Evolutionary conservation across 2,888 invertebrate genomes (phyloP), one percentile per base, ranked within the genome.

Genomic region (Pyrrhosoma nymphula): DNA sequence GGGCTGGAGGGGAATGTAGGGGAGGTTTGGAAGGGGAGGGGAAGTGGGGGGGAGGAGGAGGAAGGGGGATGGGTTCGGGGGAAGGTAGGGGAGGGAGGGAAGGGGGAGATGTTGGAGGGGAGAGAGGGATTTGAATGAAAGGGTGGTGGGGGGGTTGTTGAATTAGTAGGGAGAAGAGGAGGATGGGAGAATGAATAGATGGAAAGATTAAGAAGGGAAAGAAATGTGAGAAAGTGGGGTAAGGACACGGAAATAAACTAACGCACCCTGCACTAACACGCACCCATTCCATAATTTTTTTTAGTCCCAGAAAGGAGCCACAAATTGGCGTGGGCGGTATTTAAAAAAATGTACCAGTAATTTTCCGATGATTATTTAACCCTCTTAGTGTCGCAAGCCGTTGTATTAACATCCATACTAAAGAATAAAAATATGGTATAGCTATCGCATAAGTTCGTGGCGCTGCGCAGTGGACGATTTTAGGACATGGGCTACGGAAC

Each of bases 21-120:
- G 63, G 63, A 47, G 55, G 91, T 20, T 30, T 30, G 88, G 95
- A 56, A 93, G 90, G 95, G 91, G 69, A 35, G 90, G 35, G 95
- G 60, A 35, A 26, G 63, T 63, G 55, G 60, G 95, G 26, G 63
- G 35, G 26, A 95, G 95, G 0, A 95, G 35, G 56, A 75, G 63
- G n/a, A 55, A 69, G 0, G 56, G 75, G 95, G 90, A 82, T 39
- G 35, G 63, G 23, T 55, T 35, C 35, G 75, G 35, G 14, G 95
- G 95, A n/a, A 55, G 10, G 55, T 26, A 60, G 95, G 47, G 56
- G 56, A 88, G 69, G 55, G n/a, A 56, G 63, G 39, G 88, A 35
- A 75, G 56, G n/a, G n/a, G 63, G 56, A 3, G 56, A 55, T 18
- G 56, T 63, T 75, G 56, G 47, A 95, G 89, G 23, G 69, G 55